Percentiles rank a stretch among this genome's conserved stretches.
These are phyloP conservation scores for Cynocephalus volans DNA, from an alignment of 2,113 vertebrate species.

Conservation along the genomic window DNA sequence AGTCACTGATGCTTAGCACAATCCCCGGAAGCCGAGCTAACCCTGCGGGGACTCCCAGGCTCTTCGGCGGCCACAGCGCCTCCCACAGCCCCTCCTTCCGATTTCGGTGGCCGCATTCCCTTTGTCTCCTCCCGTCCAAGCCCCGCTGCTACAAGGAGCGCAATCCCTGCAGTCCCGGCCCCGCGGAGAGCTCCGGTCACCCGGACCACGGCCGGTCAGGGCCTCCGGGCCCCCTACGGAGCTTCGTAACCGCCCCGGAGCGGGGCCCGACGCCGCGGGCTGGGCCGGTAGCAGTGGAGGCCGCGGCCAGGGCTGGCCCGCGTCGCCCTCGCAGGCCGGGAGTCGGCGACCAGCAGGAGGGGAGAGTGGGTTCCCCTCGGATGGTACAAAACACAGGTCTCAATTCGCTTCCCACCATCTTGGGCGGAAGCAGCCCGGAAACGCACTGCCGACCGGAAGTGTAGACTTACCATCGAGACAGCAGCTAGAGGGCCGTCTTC, in stretches of 20 bases:
- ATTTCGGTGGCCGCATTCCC: neutral
- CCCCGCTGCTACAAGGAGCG: accelerated
- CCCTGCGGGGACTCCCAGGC: neutral
- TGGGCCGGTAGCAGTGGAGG: accelerated
- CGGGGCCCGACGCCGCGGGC: neutral
- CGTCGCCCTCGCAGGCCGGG: too few relatives aligned
- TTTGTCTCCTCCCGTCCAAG: neutral
- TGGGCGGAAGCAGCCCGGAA: too few relatives aligned
- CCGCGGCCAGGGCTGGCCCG: too few relatives aligned
- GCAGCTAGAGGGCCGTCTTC: too few relatives aligned
- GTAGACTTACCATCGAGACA: too few relatives aligned
- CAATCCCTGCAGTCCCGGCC: too few relatives aligned
- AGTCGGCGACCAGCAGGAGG: accelerated
- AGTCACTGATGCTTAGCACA: too few relatives aligned
- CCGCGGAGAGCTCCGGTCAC: neutral
- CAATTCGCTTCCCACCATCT: too few relatives aligned
- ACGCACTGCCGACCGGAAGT: too few relatives aligned
- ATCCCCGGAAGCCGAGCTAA: too few relatives aligned
- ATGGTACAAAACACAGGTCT: too few relatives aligned
- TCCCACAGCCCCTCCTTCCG: neutral
- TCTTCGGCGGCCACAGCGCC: neutral
- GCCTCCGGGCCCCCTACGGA: neutral
- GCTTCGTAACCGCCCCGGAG: accelerated
- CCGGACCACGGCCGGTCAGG: neutral
- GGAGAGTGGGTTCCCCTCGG: accelerated